Conservation (phyloP, 2,113 vertebrate genomes). For the Rhea pennata region DNA sequence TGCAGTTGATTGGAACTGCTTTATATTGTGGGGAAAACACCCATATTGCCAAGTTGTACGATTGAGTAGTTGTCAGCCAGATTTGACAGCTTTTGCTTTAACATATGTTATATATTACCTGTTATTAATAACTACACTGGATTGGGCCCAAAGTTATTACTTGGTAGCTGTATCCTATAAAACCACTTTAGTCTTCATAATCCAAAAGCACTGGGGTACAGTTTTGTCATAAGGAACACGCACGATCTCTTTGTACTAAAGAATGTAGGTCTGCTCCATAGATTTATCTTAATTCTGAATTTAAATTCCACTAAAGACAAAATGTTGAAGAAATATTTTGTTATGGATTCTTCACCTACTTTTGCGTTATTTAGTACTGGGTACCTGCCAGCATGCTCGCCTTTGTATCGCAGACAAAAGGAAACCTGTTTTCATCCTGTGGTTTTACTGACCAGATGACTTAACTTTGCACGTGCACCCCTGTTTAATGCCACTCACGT, state of each 20-base stretch:
- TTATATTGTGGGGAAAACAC: not conserved
- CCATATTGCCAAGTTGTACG: not conserved
- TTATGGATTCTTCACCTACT: not conserved
- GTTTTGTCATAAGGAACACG: not conserved
- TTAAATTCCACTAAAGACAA: not conserved
- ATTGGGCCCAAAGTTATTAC: not conserved
- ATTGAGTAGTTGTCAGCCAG: slow-evolving; percentile 22
- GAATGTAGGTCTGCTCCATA: not conserved
- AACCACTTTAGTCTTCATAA: not conserved
- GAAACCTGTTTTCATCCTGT: not conserved
- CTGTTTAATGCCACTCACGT: not conserved
- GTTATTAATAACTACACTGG: not conserved
- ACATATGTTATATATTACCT: slow-evolving; percentile 42
- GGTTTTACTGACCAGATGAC: not conserved
- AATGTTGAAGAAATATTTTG: not conserved
- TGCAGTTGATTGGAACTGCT: slow-evolving; percentile 16
- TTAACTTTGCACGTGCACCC: not conserved
- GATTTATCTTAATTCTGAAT: not conserved
- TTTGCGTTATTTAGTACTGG: not conserved
- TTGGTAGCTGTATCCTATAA: not conserved
- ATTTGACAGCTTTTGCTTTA: slow-evolving; percentile 41
- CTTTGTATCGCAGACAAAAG: not conserved
- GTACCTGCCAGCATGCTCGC: not conserved
- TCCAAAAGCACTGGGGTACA: not conserved
- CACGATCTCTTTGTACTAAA: not conserved